These are phyloP conservation scores for Lagorchestes hirsutus DNA, from an alignment of 2,797 vertebrate genomes.

Conservation along the genomic window DNA sequence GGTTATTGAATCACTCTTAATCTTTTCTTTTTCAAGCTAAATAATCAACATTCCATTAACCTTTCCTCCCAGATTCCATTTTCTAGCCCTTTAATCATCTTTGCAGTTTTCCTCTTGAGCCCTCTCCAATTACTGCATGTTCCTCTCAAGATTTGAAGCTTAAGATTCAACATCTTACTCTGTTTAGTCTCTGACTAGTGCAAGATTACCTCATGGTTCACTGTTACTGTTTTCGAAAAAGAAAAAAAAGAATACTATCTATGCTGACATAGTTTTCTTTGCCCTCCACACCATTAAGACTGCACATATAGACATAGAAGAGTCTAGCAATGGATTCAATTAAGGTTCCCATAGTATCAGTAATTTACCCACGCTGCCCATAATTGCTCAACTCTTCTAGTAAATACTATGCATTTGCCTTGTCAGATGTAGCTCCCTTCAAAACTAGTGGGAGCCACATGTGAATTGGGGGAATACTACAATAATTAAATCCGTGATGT, in stretches of 20 bases:
- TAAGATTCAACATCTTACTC: slow-evolving; percentile 16
- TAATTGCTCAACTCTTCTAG: slow-evolving; percentile 11
- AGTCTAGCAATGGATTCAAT: slow-evolving; percentile 26
- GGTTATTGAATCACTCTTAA: background rate
- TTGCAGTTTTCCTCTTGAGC: background rate
- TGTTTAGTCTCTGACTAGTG: slow-evolving; percentile 31
- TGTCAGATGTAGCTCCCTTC: background rate
- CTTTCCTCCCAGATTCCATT: background rate
- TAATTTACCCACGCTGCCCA: background rate
- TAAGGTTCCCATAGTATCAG: slow-evolving; percentile 19
- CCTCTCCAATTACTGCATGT: slow-evolving; percentile 18
- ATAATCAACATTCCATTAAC: slow-evolving; percentile 9
- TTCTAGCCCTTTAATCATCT: background rate
- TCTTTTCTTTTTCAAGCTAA: slow-evolving; percentile 10
- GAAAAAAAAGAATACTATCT: background rate
- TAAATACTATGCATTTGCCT: background rate
- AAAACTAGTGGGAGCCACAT: background rate
- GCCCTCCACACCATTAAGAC: background rate
- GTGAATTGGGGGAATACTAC: background rate
- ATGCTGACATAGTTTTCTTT: slow-evolving; percentile 1
- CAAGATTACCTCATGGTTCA: background rate
- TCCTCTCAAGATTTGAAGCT: background rate
- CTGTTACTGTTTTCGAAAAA: background rate
- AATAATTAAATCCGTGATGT: background rate
- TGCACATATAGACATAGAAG: background rate